Conservation (phyloP, 2,888 invertebrate genomes). For the Exocentrus adspersus region DNA sequence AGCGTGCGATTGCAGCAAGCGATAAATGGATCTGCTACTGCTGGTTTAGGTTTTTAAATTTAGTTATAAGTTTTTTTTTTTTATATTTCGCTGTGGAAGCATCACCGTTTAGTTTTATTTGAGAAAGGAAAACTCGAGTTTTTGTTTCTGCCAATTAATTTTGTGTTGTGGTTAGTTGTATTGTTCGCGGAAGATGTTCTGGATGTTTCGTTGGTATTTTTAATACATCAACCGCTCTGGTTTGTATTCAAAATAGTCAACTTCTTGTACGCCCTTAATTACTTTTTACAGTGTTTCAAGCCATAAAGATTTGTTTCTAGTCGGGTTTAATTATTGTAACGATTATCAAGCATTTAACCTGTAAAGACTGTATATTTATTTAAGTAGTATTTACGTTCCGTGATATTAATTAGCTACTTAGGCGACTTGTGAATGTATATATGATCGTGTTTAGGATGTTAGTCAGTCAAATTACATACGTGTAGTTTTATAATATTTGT, state of each 20-base stretch:
- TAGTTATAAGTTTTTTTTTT: constrained; percentile 23
- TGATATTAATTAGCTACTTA: constrained; percentile 45
- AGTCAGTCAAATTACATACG: constrained; percentile 36
- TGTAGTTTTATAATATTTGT: constrained; percentile 49
- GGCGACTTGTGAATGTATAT: constrained; percentile 37
- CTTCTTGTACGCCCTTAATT: constrained; percentile 14
- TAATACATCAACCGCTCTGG: not conserved
- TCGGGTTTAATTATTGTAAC: constrained; percentile 33
- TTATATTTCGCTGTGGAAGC: constrained; percentile 3
- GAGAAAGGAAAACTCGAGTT: constrained; percentile 9
- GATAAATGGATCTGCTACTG: constrained; percentile 7
- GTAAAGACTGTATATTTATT: constrained; percentile 45
- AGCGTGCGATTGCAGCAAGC: constrained; percentile 26
- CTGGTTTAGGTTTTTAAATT: constrained; percentile 6
- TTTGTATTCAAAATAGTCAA: constrained; percentile 19
- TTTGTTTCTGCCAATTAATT: constrained; percentile 17
- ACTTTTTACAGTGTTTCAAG: constrained; percentile 31
- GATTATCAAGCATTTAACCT: constrained; percentile 40
- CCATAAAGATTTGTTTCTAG: constrained; percentile 46
- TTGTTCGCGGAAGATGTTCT: constrained; percentile 21
- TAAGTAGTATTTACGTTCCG: constrained; percentile 40
- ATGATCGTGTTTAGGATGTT: constrained; percentile 36
- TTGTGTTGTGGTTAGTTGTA: constrained; percentile 24
- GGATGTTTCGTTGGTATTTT: not conserved
- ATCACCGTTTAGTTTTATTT: not conserved